A percentile compares a stretch with the other conserved stretches of the same genome.
These are phyloP conservation scores for Tachyglossus aculeatus DNA, from an alignment of 2,797 vertebrate species.

Conservation along the genomic window DNA sequence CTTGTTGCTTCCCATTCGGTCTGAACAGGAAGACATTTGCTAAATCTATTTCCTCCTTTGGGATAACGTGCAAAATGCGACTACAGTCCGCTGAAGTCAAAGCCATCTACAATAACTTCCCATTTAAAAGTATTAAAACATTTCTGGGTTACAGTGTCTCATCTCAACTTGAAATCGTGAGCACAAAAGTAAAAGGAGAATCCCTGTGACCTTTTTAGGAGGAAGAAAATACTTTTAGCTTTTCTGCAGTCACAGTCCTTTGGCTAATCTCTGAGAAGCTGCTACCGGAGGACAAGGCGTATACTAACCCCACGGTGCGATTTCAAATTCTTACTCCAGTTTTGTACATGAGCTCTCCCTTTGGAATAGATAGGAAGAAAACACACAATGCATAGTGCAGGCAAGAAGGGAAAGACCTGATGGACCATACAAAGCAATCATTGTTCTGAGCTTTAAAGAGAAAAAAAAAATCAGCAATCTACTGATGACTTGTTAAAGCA, in stretches of 20 bases:
- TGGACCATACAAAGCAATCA: constrained; percentile 42
- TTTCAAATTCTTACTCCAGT: constrained; percentile 18
- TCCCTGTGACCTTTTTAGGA: not conserved
- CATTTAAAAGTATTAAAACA: constrained; percentile 24
- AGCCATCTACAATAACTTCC: constrained; percentile 30
- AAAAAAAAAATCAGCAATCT: not conserved
- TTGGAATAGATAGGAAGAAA: constrained; percentile 65
- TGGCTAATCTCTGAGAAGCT: constrained; percentile 30
- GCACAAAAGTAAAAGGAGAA: constrained; percentile 46
- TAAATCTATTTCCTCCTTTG: constrained; percentile 71
- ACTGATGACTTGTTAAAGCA: constrained; percentile 24
- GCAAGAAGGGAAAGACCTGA: constrained; percentile 46
- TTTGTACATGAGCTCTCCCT: constrained; percentile 39
- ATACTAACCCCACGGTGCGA: not conserved
- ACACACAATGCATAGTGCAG: constrained; percentile 5
- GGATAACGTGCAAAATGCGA: constrained; percentile 41
- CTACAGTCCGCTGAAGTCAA: constrained; percentile 21
- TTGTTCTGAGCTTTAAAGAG: constrained; percentile 21
- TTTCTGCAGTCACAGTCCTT: constrained; percentile 33
- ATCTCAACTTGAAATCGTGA: constrained; percentile 18
- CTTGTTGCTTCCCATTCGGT: constrained; percentile 67
- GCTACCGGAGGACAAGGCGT: constrained; percentile 13
- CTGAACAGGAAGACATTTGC: constrained; percentile 75
- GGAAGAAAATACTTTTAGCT: constrained; percentile 50
- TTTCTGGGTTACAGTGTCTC: constrained; percentile 9